Evolutionary conservation across 1,140 invertebrate species (phyloP).

Genomic region (Diorhabda carinulata): DNA sequence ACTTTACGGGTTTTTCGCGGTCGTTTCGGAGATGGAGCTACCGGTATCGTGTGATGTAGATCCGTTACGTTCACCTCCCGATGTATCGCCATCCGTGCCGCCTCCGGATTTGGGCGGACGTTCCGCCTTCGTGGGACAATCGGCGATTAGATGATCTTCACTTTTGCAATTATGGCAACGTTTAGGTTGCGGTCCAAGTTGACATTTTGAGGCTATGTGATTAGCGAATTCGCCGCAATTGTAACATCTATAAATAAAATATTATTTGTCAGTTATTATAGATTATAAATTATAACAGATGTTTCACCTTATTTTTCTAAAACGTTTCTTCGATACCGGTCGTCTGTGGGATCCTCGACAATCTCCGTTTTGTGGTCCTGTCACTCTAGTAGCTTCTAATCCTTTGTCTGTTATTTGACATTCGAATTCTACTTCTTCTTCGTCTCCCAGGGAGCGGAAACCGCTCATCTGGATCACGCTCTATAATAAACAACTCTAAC

Average conservation of each 20-base stretch:
- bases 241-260: conserved; percentile 64
- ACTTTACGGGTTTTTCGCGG: not conserved
- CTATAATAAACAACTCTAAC: conserved; percentile 50
- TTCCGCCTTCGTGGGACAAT: conserved; percentile 62
- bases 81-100: conserved; percentile 7
- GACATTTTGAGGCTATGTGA: conserved; percentile 85
- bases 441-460: conserved; percentile 80
- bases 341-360: conserved; percentile 76
- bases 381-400: conserved; percentile 77
- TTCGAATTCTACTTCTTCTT: conserved; percentile 83
- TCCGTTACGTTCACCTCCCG: conserved; percentile 15
- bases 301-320: conserved; percentile 73
- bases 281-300: not conserved
- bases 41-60: conserved; percentile 9
- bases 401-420: conserved; percentile 79
- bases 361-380: conserved; percentile 67
- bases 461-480: conserved; percentile 85
- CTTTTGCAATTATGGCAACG: conserved; percentile 84
- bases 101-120: conserved; percentile 19
- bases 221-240: conserved; percentile 89
- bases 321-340: conserved; percentile 71
- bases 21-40: conserved; percentile 14
- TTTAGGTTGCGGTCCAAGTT: conserved; percentile 80
- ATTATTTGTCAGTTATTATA: not conserved
- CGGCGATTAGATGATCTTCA: conserved; percentile 79